These are phyloP conservation scores for Mimachlamys varia DNA, from an alignment of 2,888 invertebrate genomes.

Conservation along the genomic window DNA sequence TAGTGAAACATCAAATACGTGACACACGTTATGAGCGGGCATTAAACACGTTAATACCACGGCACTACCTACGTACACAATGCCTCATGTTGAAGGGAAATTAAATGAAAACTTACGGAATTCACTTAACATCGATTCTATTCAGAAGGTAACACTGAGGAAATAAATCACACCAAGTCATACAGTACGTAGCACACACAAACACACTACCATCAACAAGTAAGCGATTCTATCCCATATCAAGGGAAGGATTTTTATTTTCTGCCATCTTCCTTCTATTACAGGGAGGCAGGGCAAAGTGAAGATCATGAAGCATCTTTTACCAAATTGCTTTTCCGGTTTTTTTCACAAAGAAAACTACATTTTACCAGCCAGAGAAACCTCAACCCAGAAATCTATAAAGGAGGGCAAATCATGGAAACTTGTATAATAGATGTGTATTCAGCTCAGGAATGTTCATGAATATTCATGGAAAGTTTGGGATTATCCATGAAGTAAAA, in stretches of 20 bases:
- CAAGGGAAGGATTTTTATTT: background rate
- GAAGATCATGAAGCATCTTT: background rate
- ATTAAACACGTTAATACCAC: background rate
- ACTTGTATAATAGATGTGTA: background rate
- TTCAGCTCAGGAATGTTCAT: too few relatives aligned
- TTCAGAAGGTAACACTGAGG: background rate
- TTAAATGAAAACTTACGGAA: constrained; percentile 14
- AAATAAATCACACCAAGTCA: background rate
- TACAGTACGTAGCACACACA: background rate
- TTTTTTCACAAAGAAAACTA: background rate
- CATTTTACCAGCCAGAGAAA: background rate
- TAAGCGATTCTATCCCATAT: background rate
- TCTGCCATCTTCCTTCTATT: background rate
- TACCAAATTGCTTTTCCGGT: background rate
- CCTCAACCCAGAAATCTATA: background rate
- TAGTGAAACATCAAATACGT: background rate
- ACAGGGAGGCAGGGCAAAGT: background rate
- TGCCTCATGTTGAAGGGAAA: background rate
- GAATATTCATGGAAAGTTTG: too few relatives aligned
- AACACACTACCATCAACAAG: background rate
- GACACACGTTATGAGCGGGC: background rate
- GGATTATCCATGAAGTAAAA: too few relatives aligned
- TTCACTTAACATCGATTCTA: background rate
- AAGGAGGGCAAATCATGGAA: background rate
- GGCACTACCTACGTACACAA: background rate